phyloP scores from a whole-genome alignment of 2,888 invertebrate genomes.

The Euphydryas editha region DNA sequence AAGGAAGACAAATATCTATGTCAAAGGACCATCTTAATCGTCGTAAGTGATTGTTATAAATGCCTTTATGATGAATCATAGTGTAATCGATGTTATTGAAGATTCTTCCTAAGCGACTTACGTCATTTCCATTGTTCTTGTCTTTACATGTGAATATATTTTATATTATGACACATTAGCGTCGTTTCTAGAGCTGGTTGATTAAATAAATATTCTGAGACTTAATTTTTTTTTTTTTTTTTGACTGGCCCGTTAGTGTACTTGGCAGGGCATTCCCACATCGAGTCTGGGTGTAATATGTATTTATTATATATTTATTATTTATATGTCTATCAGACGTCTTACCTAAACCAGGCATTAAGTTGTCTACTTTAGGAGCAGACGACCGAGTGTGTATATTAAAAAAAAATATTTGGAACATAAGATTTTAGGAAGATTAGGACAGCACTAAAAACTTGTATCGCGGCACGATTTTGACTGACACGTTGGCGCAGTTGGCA shows the following conservation, averaged over 20 bases:
- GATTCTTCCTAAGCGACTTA: constrained; percentile 33
- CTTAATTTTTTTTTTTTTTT: no score
- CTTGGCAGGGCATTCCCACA: no score
- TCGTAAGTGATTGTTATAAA: constrained; percentile 19
- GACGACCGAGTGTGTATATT: no score
- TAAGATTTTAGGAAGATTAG: background rate
- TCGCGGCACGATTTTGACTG: no score
- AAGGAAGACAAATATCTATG: background rate
- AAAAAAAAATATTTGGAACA: no score
- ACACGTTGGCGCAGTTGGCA: no score
- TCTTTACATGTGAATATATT: constrained; percentile 7
- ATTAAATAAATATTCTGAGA: background rate
- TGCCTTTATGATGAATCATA: constrained; percentile 36
- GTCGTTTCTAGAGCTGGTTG: background rate
- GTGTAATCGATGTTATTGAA: constrained; percentile 36
- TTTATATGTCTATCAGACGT: no score
- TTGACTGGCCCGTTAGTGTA: background rate
- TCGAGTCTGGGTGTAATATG: no score
- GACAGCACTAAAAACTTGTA: no score
- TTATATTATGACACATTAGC: background rate
- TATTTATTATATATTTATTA: no score
- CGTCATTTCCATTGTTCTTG: constrained; percentile 38
- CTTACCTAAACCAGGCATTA: no score
- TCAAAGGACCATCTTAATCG: constrained; percentile 3
- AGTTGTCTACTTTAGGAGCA: no score